These are phyloP conservation scores for Odontophorus gujanensis DNA, from an alignment of 2,113 vertebrate species.

Conservation along the genomic window DNA sequence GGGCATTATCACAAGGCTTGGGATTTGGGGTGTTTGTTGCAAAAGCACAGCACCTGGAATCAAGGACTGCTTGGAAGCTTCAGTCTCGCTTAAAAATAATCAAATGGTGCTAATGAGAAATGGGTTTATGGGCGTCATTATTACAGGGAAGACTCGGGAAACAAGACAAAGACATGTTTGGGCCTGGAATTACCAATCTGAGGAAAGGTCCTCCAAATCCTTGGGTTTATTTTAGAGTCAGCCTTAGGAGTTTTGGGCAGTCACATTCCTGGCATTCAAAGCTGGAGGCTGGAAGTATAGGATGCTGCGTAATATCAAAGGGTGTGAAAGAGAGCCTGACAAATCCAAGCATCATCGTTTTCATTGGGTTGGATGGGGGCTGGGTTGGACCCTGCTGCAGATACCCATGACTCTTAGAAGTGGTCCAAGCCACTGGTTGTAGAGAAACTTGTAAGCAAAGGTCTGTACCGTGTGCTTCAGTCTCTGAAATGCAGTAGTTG, in stretches of 20 bases:
- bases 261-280: neutral
- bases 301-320: accelerated
- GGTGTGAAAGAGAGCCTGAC: neutral
- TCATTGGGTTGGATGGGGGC: neutral
- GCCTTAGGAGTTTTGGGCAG: neutral
- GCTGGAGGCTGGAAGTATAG: neutral
- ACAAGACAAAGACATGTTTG: neutral
- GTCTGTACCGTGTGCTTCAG: neutral
- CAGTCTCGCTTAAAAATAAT: conserved; percentile 23
- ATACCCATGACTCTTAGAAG: neutral
- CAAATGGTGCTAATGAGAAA: conserved; percentile 4
- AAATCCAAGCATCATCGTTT: neutral
- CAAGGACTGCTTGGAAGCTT: conserved; percentile 32
- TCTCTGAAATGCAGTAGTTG: neutral
- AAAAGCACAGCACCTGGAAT: neutral
- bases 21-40: conserved; percentile 7
- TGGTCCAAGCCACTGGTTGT: neutral
- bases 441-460: neutral
- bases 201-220: neutral
- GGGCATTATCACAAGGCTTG: conserved; percentile 1
- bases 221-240: neutral
- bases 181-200: neutral
- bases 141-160: conserved; percentile 10
- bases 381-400: neutral
- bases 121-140: neutral